Percentiles rank a stretch among this genome's conserved stretches.
Evolutionary conservation across 2,113 vertebrate species (phyloP).

Genomic region (Poeciliopsis retropinna): DNA sequence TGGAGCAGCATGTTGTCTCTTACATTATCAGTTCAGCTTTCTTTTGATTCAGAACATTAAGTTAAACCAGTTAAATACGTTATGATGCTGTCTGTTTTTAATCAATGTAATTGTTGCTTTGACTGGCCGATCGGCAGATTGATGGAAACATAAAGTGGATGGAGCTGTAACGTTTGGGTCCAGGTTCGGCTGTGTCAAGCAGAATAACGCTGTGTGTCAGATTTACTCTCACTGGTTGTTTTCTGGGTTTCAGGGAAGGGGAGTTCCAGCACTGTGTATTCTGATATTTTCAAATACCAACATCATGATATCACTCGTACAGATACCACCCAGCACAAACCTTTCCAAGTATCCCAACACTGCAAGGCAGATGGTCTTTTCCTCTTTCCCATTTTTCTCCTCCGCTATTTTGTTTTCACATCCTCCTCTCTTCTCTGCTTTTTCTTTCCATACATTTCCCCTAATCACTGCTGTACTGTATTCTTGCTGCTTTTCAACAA

Average conservation of each 20-base stretch:
- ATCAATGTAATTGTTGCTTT: not conserved
- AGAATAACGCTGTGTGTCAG: not conserved
- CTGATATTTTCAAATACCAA: constrained; percentile 31
- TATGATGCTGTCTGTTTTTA: not conserved
- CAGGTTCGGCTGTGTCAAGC: not conserved
- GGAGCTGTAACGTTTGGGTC: not conserved
- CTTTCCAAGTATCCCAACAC: not conserved
- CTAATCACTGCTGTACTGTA: not conserved
- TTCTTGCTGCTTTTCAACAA: not conserved
- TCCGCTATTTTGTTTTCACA: not conserved
- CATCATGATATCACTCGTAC: constrained; percentile 37
- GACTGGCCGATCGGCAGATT: not conserved
- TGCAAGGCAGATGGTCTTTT: not conserved
- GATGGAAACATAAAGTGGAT: not conserved
- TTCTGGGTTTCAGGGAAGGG: not conserved
- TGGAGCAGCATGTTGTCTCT: not conserved
- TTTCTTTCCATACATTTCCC: not conserved
- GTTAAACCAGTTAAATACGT: too few species aligned
- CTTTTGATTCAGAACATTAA: too few species aligned
- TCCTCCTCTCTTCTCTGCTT: not conserved
- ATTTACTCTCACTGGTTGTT: not conserved
- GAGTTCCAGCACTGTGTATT: not conserved
- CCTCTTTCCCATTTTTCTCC: not conserved
- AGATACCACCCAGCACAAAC: constrained; percentile 1
- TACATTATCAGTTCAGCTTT: not conserved